A percentile compares a stretch with the other conserved stretches of the same genome.
phyloP scores from a whole-genome alignment of 30 jellyfish, hydroid and myxozoan species.

The Turritopsis rubra region DNA sequence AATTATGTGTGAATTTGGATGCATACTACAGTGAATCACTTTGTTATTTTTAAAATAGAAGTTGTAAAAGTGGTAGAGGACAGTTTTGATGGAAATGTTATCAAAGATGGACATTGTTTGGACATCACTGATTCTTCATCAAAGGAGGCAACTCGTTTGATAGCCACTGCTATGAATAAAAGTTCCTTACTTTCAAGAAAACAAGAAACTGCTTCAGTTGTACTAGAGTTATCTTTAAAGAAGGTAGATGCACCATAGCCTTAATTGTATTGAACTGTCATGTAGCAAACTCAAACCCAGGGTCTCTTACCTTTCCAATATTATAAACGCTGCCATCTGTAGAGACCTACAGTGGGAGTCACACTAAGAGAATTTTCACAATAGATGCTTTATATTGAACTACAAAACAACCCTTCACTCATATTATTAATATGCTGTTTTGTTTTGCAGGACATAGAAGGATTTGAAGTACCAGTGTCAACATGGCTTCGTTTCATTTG shows the following conservation, averaged over 20 bases:
- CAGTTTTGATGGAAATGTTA: not conserved
- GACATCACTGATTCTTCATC: not conserved
- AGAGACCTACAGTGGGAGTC: too few relatives aligned
- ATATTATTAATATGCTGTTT: too few relatives aligned
- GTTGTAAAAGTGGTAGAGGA: not conserved
- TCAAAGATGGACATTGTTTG: not conserved
- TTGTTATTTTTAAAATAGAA: not conserved
- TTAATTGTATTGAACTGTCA: too few relatives aligned
- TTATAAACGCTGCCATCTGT: too few relatives aligned
- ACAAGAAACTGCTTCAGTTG: not conserved
- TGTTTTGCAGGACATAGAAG: not conserved
- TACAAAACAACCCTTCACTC: not conserved
- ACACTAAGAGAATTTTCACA: too few relatives aligned
- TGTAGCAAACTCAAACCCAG: too few relatives aligned
- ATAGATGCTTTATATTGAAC: too few relatives aligned
- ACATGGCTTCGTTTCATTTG: slow-evolving; percentile 3
- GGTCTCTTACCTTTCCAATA: too few relatives aligned
- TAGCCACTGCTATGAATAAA: not conserved
- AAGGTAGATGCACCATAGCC: not conserved
- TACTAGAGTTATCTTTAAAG: not conserved
- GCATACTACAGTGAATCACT: too few relatives aligned
- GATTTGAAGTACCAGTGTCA: slow-evolving; percentile 13
- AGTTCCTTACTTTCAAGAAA: not conserved
- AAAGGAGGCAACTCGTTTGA: not conserved
- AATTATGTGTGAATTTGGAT: too few relatives aligned